Base-by-base conservation (phyloP, 2,888 invertebrate genomes). In the Harmothoe impar region DNA sequence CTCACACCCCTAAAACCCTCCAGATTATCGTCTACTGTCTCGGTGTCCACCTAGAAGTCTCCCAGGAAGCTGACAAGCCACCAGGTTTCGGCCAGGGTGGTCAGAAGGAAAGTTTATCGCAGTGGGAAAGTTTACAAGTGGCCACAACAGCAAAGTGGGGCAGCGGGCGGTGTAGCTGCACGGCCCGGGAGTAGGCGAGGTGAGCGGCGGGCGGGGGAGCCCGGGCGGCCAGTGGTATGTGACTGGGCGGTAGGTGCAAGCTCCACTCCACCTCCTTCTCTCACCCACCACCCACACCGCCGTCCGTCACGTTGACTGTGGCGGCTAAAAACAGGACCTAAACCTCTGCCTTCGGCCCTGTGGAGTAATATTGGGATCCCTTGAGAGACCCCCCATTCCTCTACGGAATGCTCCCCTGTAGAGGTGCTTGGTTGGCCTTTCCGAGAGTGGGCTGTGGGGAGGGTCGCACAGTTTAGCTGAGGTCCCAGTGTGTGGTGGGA, bases 171-270 rank as follows among this genome's bases (percentile, higher is more conserved):
- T 35, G 51, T 43, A 3, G 43, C 51, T 72, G 72, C 29, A 15
- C 43, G 84, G 43, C 43, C 84, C 1, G n/a, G 31, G 78, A 17
- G 68, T 29, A 20, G 43, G 84, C 15, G 84, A n/a, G 51, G 84
- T 43, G 43, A 23, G 43, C 43, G n/a, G 84, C 35, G 84, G 29
- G 68, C 29, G 68, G 68, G 68, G 12, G 68, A 20, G 43, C 72
- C 29, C 25, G 43, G 5, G 5, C 72, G 29, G 72, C 72, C 72
- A 29, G 29, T 72, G 72, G 72, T 72, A 72, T 72, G 72, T 72
- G 72, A 72, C 72, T 72, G 72, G 72, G 72, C 72, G 72, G 72
- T 29, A 72, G 25, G 72, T 84, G 43, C 84, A 84, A 84, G 33
- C 84, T 84, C 84, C 43, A 84, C 33, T 51, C 20, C n/a, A n/a